Conservation (phyloP, 2,888 invertebrate species). For the Ptychoptera albimana region DNA sequence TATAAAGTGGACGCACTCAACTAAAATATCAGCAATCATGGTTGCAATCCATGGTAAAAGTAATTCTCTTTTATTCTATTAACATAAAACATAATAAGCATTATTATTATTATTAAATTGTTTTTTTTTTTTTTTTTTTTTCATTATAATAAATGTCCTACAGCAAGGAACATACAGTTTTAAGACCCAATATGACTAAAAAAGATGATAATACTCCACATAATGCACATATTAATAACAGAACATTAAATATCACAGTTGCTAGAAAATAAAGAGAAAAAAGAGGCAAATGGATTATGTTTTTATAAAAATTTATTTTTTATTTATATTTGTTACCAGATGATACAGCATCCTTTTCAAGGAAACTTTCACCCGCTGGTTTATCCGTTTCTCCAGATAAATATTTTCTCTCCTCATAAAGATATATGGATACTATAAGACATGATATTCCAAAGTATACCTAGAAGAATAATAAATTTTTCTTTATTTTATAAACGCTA, state of each 20-base stretch:
- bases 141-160: too few species aligned
- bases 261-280: constrained; percentile 37
- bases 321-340: constrained; percentile 17
- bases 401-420: constrained; percentile 49
- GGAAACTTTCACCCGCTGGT: constrained; percentile 39
- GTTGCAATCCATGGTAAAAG: constrained; percentile 60
- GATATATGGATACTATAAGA: constrained; percentile 43
- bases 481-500: too few species aligned
- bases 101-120: constrained; percentile 5
- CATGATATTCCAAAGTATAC: constrained; percentile 49
- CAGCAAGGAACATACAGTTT: constrained; percentile 42
- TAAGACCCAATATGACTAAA: constrained; percentile 49
- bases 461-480: too few species aligned
- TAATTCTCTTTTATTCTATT: constrained; percentile 49
- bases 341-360: constrained; percentile 36
- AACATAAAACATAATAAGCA: constrained; percentile 6
- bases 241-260: constrained; percentile 53
- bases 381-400: constrained; percentile 39
- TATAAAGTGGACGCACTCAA: constrained; percentile 48
- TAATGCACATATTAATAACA: constrained; percentile 47
- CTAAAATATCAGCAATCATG: constrained; percentile 45
- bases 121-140: too few species aligned
- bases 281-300: constrained; percentile 4
- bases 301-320: neutral
- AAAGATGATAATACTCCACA: constrained; percentile 50